Conservation (phyloP, 2,113 vertebrate species). For the Oryzias javanicus region DNA sequence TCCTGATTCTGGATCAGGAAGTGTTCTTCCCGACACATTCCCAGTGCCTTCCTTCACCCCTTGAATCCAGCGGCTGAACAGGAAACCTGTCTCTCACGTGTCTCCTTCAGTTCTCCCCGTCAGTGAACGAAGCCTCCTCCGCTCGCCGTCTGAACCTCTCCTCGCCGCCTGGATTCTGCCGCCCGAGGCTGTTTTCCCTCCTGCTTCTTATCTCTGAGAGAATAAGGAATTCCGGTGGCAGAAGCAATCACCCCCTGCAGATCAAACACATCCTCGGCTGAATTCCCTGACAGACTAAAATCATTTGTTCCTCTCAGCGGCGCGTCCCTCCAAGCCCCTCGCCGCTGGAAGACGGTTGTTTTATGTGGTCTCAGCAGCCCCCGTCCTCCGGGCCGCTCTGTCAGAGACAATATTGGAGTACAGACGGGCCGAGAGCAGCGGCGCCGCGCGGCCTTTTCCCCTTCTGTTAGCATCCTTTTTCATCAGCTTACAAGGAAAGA, state of each 20-base stretch:
- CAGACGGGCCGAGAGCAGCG: slow-evolving; percentile 55
- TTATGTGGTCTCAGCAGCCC: slow-evolving; percentile 69
- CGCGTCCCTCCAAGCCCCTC: slow-evolving; percentile 17
- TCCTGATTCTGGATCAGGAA: too few species aligned
- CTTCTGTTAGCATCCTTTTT: slow-evolving; percentile 57
- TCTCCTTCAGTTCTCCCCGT: slow-evolving; percentile 19
- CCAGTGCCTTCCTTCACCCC: too few species aligned
- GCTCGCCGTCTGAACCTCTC: slow-evolving; percentile 11
- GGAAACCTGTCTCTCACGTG: not conserved
- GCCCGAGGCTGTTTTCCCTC: slow-evolving; percentile 70
- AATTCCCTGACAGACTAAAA: slow-evolving; percentile 76
- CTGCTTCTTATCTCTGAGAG: slow-evolving; percentile 67
- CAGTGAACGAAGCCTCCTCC: slow-evolving; percentile 28
- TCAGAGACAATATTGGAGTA: slow-evolving; percentile 75
- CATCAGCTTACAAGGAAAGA: slow-evolving; percentile 38
- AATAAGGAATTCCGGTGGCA: slow-evolving; percentile 71
- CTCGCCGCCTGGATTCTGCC: slow-evolving; percentile 43
- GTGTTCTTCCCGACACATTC: too few species aligned
- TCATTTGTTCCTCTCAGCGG: slow-evolving; percentile 71
- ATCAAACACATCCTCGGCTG: slow-evolving; percentile 78
- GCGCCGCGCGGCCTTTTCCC: slow-evolving; percentile 27
- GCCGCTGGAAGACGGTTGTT: slow-evolving; percentile 64
- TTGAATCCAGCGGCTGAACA: too few species aligned
- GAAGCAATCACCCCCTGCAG: slow-evolving; percentile 66
- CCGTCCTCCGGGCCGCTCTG: slow-evolving; percentile 68